Base-by-base conservation (phyloP, 2,797 vertebrate species). In the Otolemur crassicaudatus region DNA sequence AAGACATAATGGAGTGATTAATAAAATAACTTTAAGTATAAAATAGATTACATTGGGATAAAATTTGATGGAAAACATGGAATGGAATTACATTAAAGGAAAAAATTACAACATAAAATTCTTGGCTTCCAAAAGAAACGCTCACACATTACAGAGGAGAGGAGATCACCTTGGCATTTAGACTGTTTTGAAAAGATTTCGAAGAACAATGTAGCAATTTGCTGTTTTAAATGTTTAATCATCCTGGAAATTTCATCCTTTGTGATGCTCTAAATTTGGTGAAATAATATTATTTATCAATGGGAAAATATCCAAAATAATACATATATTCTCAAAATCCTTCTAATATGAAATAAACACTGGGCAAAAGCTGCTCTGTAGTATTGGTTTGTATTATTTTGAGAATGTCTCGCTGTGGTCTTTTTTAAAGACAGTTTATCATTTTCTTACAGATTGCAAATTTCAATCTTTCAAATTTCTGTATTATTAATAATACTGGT, bases 111-210 rank as follows among this genome's bases (percentile, higher is more conserved):
- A 29, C 5, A 2, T 53, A 61, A 34, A 75, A 8, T 65, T 85
- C 79, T 34, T 67, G 29, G 65, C 49, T 34, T 69, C 12, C 53
- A 53, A 84, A 56, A 17, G 75, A 83, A 69, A 83, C n/a, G 17
- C 0, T 60, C 31, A 1, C 2, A 46, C 3, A 27, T 84, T 85
- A 29, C 14, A 1, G n/a, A 80, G 2, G 9, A 7, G 6, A 43
- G 12, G 1, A 94, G 81, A 58, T 82, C 1, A 13, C 19, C 16
- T 12, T 3, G 8, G 1, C 37, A 19, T 46, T 79, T 77, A 82
- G 23, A 56, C n/a, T 87, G 9, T 80, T 69, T 29, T 17, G 37
- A 14, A 76, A 67, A 13, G 5, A 46, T 84, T 87, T 75, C 49
- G 81, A 83, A 83, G 3, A 29, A 11, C 1, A 49, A 16, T 27